These are phyloP conservation scores for Psilopogon haemacephalus DNA, from an alignment of 2,113 vertebrate species.

Conservation along the genomic window DNA sequence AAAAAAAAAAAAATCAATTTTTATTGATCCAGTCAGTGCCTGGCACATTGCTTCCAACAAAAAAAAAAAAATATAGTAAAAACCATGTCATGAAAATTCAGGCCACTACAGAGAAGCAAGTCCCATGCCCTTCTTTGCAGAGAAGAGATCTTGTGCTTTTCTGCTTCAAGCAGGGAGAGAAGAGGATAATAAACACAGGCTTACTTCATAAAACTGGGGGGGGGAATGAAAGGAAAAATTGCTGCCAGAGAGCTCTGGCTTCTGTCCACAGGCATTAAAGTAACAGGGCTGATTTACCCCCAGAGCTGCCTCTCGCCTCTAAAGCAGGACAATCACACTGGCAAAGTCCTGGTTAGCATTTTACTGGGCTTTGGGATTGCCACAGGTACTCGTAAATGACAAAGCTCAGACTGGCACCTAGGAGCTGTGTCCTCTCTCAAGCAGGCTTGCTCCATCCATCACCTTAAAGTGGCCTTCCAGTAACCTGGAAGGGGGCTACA, in stretches of 20 bases:
- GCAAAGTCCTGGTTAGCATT: neutral
- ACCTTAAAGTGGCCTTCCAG: too few relatives aligned
- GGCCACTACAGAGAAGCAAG: neutral
- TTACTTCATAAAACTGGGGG: neutral
- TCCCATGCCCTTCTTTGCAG: neutral
- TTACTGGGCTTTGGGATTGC: neutral
- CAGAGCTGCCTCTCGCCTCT: neutral
- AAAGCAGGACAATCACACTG: neutral
- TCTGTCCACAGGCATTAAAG: neutral
- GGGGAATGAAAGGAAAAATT: neutral
- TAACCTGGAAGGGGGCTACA: too few relatives aligned
- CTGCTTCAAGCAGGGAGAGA: neutral
- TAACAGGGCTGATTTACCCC: neutral
- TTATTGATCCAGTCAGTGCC: slow-evolving; percentile 22
- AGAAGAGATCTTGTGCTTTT: neutral
- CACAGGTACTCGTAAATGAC: neutral
- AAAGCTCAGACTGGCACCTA: fast-evolving
- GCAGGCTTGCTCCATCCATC: too few relatives aligned
- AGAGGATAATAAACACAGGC: neutral
- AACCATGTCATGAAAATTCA: neutral
- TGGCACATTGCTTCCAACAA: slow-evolving; percentile 34
- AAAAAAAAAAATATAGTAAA: slow-evolving; percentile 2
- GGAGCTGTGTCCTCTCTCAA: neutral
- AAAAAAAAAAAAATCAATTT: slow-evolving; percentile 54
- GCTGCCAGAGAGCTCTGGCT: neutral